Conservation (phyloP, 2,888 invertebrate genomes). For the Parapristionchus giblindavisi region DNA sequence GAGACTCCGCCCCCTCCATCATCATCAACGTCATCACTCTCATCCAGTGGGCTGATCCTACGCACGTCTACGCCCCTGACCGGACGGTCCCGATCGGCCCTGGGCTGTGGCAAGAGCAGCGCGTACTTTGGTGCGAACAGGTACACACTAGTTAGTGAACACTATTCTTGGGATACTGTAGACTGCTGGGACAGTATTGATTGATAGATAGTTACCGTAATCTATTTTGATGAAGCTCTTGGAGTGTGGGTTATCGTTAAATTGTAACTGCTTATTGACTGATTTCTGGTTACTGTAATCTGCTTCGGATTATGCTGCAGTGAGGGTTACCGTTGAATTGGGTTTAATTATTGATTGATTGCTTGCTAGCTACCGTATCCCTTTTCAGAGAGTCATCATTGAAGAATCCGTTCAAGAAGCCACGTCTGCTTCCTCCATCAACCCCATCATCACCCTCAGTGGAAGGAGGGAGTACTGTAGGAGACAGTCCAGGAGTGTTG, state of each 20-base stretch:
- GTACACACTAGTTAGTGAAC: no score
- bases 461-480: not conserved
- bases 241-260: not conserved
- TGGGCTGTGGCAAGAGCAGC: conserved; percentile 22
- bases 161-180: no score
- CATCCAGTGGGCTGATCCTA: no score
- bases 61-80: conserved; percentile 30
- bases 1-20: not conserved
- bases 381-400: conserved; percentile 4
- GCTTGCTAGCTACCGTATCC: not conserved
- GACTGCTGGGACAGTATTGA: not conserved
- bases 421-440: conserved; percentile 27
- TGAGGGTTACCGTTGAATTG: not conserved
- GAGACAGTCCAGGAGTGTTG: conserved; percentile 11
- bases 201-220: not conserved
- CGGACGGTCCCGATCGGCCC: not conserved
- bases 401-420: conserved; percentile 39
- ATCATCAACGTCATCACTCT: not conserved
- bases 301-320: not conserved
- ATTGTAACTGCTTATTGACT: not conserved
- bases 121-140: conserved; percentile 35
- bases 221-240: not conserved
- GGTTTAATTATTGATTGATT: not conserved
- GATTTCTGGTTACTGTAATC: not conserved
- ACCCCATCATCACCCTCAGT: not conserved